phyloP scores from a whole-genome alignment of 2,888 invertebrate genomes.

The Meandrusa payeni region DNA sequence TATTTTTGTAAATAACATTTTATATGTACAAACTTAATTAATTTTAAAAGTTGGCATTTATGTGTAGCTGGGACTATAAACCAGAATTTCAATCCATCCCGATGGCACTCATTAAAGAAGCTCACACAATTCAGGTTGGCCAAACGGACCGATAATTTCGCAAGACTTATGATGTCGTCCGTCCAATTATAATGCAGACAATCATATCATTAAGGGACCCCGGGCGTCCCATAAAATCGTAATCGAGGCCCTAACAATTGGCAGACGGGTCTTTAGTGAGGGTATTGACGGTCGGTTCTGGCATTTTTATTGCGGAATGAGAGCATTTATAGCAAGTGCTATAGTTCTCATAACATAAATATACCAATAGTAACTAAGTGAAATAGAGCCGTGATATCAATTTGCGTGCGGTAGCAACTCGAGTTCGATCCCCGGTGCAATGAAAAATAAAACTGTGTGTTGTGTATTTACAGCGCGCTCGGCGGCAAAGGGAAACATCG shows the following conservation, averaged over 20 bases:
- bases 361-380: too few relatives aligned
- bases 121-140: slow-evolving; percentile 31
- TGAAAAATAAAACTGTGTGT: too few relatives aligned
- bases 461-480: too few relatives aligned
- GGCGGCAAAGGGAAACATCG: too few relatives aligned
- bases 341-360: not conserved
- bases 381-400: too few relatives aligned
- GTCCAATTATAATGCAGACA: slow-evolving; percentile 73
- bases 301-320: slow-evolving; percentile 27
- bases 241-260: slow-evolving; percentile 47
- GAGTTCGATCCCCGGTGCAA: too few relatives aligned
- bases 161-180: slow-evolving; percentile 58
- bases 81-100: slow-evolving; percentile 8
- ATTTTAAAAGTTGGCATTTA: too few relatives aligned
- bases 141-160: slow-evolving; percentile 54
- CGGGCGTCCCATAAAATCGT: slow-evolving; percentile 51
- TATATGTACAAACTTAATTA: too few relatives aligned
- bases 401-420: too few relatives aligned
- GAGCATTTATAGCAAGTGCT: slow-evolving; percentile 7
- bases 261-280: slow-evolving; percentile 27
- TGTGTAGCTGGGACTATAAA: not conserved
- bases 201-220: slow-evolving; percentile 68
- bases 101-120: slow-evolving; percentile 14
- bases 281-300: slow-evolving; percentile 36
- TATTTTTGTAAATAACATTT: too few relatives aligned